phyloP scores from a whole-genome alignment of 2,113 vertebrate species.

The Coturnix japonica region DNA sequence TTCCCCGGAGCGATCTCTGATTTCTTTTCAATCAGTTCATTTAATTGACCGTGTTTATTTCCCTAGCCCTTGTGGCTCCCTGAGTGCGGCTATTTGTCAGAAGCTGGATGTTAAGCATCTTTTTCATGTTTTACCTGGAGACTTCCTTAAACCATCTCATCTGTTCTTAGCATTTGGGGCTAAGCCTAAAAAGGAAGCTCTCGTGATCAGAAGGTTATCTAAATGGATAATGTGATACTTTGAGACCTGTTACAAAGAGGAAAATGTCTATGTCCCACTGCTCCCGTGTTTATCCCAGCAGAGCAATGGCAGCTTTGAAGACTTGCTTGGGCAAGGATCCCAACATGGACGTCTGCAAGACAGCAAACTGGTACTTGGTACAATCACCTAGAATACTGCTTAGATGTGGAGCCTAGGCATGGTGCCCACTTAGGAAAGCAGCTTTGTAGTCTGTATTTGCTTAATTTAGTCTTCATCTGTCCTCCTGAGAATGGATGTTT shows the following conservation, averaged over 20 bases:
- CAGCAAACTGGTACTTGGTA: slow-evolving; percentile 34
- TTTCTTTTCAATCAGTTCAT: slow-evolving; percentile 70
- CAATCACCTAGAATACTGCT: background rate
- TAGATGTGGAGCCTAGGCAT: slow-evolving; percentile 54
- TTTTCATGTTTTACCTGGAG: slow-evolving; percentile 72
- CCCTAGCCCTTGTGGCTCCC: slow-evolving; percentile 47
- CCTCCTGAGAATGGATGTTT: slow-evolving; percentile 40
- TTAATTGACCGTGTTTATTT: slow-evolving; percentile 73
- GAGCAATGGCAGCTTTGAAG: slow-evolving; percentile 38
- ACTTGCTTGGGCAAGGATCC: slow-evolving; percentile 40
- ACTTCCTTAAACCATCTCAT: slow-evolving; percentile 63
- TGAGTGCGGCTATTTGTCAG: slow-evolving; percentile 50
- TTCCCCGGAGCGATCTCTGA: background rate
- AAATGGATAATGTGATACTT: slow-evolving; percentile 50
- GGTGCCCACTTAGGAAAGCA: slow-evolving; percentile 50
- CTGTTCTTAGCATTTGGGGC: slow-evolving; percentile 53
- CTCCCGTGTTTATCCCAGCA: background rate
- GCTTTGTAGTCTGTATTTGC: slow-evolving; percentile 59
- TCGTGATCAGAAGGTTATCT: slow-evolving; percentile 60
- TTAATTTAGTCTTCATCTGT: slow-evolving; percentile 59
- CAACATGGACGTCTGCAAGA: background rate
- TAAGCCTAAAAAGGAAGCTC: slow-evolving; percentile 45
- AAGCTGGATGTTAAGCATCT: slow-evolving; percentile 62
- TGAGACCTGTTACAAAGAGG: slow-evolving; percentile 32
- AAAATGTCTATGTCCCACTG: background rate